phyloP scores from a whole-genome alignment of 2,113 vertebrate species.

The Dasyprocta punctata region DNA sequence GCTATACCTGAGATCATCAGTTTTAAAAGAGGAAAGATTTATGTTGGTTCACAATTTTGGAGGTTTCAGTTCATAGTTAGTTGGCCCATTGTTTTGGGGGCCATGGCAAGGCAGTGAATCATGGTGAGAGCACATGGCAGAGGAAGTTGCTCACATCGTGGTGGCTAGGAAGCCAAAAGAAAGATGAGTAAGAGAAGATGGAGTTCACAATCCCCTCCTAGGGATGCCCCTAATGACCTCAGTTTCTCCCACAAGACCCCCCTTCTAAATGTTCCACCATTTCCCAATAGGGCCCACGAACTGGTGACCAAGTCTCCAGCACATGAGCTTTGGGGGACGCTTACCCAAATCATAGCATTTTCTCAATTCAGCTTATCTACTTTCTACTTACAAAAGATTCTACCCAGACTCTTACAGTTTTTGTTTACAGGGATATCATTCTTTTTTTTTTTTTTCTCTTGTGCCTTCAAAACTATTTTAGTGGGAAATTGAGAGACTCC shows the following conservation, averaged over 20 bases:
- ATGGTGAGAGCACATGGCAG: too few species aligned
- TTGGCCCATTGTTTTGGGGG: background rate
- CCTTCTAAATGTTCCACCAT: background rate
- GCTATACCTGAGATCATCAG: background rate
- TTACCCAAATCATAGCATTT: background rate
- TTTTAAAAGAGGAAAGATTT: background rate
- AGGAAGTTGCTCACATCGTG: too few species aligned
- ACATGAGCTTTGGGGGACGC: background rate
- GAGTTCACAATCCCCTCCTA: too few species aligned
- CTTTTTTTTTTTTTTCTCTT: slow-evolving; percentile 11
- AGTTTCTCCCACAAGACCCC: background rate
- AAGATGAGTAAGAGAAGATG: too few species aligned
- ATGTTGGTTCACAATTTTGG: background rate
- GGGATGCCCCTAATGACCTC: background rate
- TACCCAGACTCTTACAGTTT: background rate
- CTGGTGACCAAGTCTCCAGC: background rate
- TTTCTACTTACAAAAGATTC: background rate
- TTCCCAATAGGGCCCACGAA: background rate
- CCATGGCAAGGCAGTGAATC: background rate
- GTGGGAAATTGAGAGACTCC: background rate
- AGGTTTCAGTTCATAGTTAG: background rate
- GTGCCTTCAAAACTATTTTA: background rate
- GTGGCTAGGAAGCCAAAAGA: background rate
- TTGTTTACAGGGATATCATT: background rate
- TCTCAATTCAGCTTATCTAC: background rate